Percentiles rank a stretch among this genome's conserved stretches.
Evolutionary conservation across 37 sponge, comb jelly and placozoan genomes (phyloP).

Genomic region (Cladorhizidae sp.): DNA sequence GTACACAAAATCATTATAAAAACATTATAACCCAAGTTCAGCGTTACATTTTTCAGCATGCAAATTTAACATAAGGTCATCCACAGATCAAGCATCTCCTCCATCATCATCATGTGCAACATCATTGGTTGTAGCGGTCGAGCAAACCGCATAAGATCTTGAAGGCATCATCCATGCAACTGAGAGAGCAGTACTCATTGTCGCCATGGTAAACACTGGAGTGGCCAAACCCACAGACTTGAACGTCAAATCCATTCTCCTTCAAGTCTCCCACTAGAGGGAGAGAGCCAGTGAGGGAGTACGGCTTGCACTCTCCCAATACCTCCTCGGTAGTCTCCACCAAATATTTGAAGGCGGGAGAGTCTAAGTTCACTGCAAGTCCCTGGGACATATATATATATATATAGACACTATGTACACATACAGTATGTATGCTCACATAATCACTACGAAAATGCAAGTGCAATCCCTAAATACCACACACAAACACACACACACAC

Average conservation of each 20-base stretch:
- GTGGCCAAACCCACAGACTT: slow-evolving; percentile 73
- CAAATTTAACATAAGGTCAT: too few species aligned
- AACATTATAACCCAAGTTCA: too few species aligned
- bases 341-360: slow-evolving; percentile 51
- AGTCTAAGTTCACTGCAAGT: slow-evolving; percentile 76
- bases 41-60: too few species aligned
- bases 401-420: too few species aligned
- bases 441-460: too few species aligned
- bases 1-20: too few species aligned
- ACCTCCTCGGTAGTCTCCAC: slow-evolving; percentile 52
- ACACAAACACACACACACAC: too few species aligned
- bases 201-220: slow-evolving; percentile 83
- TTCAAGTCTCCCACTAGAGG: slow-evolving; percentile 80
- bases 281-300: slow-evolving; percentile 73
- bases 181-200: slow-evolving; percentile 81
- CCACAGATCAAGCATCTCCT: too few species aligned
- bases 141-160: slow-evolving; percentile 67
- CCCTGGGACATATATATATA: slow-evolving; percentile 53
- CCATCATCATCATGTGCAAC: too few species aligned
- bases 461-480: too few species aligned
- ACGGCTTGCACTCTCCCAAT: slow-evolving; percentile 70
- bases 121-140: slow-evolving; percentile 41
- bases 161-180: slow-evolving; percentile 69
- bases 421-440: too few species aligned
- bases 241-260: slow-evolving; percentile 75